These are phyloP conservation scores for Pristionchus arcanus DNA, from an alignment of 2,888 invertebrate genomes.

Conservation along the genomic window DNA sequence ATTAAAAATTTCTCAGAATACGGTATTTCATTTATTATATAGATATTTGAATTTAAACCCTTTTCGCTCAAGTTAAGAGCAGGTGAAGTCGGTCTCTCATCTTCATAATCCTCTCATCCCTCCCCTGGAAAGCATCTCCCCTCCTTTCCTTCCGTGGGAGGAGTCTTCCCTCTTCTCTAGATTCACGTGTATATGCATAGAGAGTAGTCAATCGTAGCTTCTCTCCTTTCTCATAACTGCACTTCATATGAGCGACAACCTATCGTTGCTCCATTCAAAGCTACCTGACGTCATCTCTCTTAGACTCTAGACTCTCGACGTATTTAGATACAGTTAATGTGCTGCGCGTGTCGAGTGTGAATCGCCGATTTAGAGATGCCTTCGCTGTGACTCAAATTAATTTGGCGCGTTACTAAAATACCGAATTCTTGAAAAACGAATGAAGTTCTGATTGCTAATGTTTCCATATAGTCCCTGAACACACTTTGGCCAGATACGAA, in stretches of 20 bases:
- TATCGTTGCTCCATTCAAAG: neutral
- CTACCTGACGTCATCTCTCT: neutral
- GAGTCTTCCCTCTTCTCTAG: conserved; percentile 42
- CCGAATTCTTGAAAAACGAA: neutral
- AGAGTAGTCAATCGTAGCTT: conserved; percentile 44
- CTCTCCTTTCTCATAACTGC: conserved; percentile 40
- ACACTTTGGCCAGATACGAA: neutral
- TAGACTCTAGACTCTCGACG: neutral
- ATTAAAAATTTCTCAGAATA: neutral
- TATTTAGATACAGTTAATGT: neutral
- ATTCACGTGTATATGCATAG: conserved; percentile 38
- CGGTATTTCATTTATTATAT: neutral
- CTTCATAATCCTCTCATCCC: conserved; percentile 44
- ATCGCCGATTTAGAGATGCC: neutral
- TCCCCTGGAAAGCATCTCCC: conserved; percentile 11
- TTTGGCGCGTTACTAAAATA: neutral
- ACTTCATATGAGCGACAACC: conserved; percentile 18
- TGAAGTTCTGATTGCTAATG: neutral
- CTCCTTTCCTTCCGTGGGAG: conserved; percentile 30
- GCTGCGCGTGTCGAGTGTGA: neutral
- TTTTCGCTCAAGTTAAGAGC: neutral
- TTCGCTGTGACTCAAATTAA: conserved; percentile 1
- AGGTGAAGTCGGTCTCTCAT: conserved; percentile 35
- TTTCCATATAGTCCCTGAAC: neutral
- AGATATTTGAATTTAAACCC: neutral